These are phyloP conservation scores for Drosophila anceps DNA, from an alignment of 2,888 invertebrate species.

Conservation along the genomic window DNA sequence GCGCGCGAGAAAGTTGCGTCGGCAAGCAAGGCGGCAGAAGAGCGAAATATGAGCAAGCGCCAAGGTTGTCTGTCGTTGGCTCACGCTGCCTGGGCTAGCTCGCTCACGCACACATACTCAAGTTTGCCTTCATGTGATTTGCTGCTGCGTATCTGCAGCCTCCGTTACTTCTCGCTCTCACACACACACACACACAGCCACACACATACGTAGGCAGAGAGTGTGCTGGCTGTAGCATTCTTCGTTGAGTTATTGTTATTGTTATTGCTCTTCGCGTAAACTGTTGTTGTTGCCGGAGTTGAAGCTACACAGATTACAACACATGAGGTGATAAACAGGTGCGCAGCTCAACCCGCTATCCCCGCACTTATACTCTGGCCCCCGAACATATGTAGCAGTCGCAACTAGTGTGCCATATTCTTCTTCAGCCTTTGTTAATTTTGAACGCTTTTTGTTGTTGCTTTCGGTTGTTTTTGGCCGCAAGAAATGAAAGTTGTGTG, in stretches of 20 bases:
- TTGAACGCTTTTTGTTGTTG: slow-evolving; percentile 70
- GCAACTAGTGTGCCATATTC: slow-evolving; percentile 59
- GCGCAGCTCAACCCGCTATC: slow-evolving; percentile 52
- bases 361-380: background rate
- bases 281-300: slow-evolving; percentile 40
- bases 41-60: slow-evolving; percentile 44
- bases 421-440: slow-evolving; percentile 67
- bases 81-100: background rate
- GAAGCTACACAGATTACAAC: slow-evolving; percentile 73
- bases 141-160: slow-evolving; percentile 38
- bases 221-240: slow-evolving; percentile 25
- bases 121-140: slow-evolving; percentile 1
- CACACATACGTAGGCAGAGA: slow-evolving; percentile 5
- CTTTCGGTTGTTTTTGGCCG: slow-evolving; percentile 49
- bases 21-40: slow-evolving; percentile 19
- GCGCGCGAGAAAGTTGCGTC: slow-evolving; percentile 69
- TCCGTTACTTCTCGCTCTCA: slow-evolving; percentile 33
- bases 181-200: slow-evolving; percentile 15
- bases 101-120: slow-evolving; percentile 8
- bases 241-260: slow-evolving; percentile 46
- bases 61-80: slow-evolving; percentile 66
- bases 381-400: slow-evolving; percentile 1
- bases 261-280: slow-evolving; percentile 30
- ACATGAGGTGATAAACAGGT: slow-evolving; percentile 78
- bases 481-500: slow-evolving; percentile 76